Evolutionary conservation across 2,797 vertebrate genomes (phyloP).

Genomic region (Kryptopterus vitreolus): DNA sequence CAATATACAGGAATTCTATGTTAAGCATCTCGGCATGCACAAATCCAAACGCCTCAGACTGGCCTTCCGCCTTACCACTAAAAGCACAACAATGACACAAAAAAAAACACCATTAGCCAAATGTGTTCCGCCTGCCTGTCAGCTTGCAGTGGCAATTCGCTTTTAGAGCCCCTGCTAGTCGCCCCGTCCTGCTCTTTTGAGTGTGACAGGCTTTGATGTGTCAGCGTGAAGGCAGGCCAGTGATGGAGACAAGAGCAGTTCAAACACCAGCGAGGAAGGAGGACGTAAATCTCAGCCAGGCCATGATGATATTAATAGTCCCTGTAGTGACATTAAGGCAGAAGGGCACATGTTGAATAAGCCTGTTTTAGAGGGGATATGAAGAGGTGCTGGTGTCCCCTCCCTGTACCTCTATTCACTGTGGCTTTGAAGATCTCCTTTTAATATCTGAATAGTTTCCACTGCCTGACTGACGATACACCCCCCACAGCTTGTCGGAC

Average conservation of each 20-base stretch:
- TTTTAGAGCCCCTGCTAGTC: slow-evolving; percentile 38
- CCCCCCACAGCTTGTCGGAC: slow-evolving; percentile 11
- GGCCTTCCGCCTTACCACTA: slow-evolving; percentile 45
- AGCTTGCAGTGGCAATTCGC: slow-evolving; percentile 55
- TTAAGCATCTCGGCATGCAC: slow-evolving; percentile 40
- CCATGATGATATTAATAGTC: slow-evolving; percentile 60
- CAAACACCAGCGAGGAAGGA: slow-evolving; percentile 34
- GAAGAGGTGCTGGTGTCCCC: slow-evolving; percentile 37
- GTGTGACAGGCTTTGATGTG: slow-evolving; percentile 56
- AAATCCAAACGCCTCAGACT: slow-evolving; percentile 36
- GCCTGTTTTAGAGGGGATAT: slow-evolving; percentile 47
- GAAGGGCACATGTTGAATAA: slow-evolving; percentile 47
- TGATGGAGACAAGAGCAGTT: slow-evolving; percentile 56
- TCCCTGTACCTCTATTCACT: slow-evolving; percentile 30
- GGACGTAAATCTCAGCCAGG: slow-evolving; percentile 30
- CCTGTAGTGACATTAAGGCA: slow-evolving; percentile 59
- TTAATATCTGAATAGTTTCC: slow-evolving; percentile 69
- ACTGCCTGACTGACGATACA: slow-evolving; percentile 52
- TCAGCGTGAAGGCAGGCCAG: slow-evolving; percentile 51
- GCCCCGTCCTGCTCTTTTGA: slow-evolving; percentile 50
- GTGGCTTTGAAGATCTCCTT: slow-evolving; percentile 74
- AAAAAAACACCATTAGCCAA: slow-evolving; percentile 55
- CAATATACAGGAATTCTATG: background rate
- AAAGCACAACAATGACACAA: slow-evolving; percentile 56
- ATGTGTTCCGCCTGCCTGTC: slow-evolving; percentile 64